Percentiles rank a stretch among this genome's conserved stretches.
phyloP scores from a whole-genome alignment of 1,140 invertebrate species.

The Whitmania pigra region DNA sequence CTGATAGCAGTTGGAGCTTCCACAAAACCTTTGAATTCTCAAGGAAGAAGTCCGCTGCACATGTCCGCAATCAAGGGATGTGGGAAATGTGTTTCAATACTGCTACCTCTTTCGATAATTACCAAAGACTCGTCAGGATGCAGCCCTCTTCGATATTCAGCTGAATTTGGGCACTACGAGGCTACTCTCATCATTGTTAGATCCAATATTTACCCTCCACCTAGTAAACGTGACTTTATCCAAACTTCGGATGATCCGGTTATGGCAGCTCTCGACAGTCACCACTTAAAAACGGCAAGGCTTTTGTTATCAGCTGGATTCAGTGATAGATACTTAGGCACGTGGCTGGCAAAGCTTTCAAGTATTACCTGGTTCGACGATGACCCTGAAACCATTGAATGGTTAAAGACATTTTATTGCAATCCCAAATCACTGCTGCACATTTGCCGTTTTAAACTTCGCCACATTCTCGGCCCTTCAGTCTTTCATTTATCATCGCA shows the following conservation, averaged over 20 bases:
- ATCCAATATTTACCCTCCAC: background rate
- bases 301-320: slow-evolving; percentile 10
- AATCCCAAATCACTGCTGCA: slow-evolving; percentile 11
- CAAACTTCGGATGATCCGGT: background rate
- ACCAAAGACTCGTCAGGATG: slow-evolving; percentile 12
- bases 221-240: background rate
- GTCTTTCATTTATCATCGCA: background rate
- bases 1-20: slow-evolving; percentile 74
- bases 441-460: slow-evolving; percentile 8
- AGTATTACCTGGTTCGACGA: slow-evolving; percentile 9
- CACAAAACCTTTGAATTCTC: slow-evolving; percentile 75
- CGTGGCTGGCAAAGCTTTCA: slow-evolving; percentile 4
- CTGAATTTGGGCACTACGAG: slow-evolving; percentile 4
- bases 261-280: background rate
- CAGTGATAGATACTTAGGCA: background rate
- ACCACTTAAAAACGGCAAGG: slow-evolving; percentile 12
- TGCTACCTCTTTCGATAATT: slow-evolving; percentile 63
- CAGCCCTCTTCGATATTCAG: slow-evolving; percentile 18
- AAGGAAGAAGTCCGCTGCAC: slow-evolving; percentile 81
- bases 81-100: slow-evolving; percentile 69
- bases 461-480: background rate
- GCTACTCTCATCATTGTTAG: slow-evolving; percentile 5
- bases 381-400: background rate
- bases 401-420: background rate
- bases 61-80: slow-evolving; percentile 78